These are phyloP conservation scores for Eristalis arbustorum DNA, from an alignment of 2,888 invertebrate species.

Conservation along the genomic window DNA sequence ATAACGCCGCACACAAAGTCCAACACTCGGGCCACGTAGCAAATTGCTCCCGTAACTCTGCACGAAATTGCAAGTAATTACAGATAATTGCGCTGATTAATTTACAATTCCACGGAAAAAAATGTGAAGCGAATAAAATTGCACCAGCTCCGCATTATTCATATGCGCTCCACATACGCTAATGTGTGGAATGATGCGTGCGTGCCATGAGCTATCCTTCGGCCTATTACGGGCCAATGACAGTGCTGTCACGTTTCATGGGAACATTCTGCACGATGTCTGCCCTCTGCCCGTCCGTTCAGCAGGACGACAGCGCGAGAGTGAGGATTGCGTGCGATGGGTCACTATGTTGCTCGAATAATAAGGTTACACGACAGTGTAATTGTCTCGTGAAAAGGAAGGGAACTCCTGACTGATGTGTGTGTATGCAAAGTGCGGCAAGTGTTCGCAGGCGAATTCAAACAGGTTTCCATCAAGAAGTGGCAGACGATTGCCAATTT, in stretches of 20 bases:
- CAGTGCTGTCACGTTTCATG: constrained; percentile 52
- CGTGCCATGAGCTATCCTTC: constrained; percentile 57
- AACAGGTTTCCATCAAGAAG: not conserved
- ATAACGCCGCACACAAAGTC: too few species aligned
- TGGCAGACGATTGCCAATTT: not conserved
- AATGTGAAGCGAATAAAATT: not conserved
- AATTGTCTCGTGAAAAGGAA: not conserved
- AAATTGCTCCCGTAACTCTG: constrained; percentile 15
- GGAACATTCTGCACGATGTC: constrained; percentile 51
- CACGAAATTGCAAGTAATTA: constrained; percentile 31
- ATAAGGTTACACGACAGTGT: constrained; percentile 6
- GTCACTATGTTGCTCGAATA: constrained; percentile 26
- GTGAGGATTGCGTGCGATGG: not conserved
- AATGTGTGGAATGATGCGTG: constrained; percentile 61
- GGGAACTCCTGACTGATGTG: not conserved
- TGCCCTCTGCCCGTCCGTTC: not conserved
- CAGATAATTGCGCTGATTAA: constrained; percentile 52
- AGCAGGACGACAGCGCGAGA: not conserved
- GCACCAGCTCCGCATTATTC: constrained; percentile 42
- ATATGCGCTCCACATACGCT: constrained; percentile 51
- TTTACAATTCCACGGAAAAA: constrained; percentile 9
- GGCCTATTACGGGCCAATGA: constrained; percentile 52
- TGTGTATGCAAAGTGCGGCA: not conserved
- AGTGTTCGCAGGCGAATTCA: not conserved
- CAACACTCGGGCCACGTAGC: not conserved